Conservation (phyloP, 2,113 vertebrate genomes). For the Hypomesus transpacificus region DNA sequence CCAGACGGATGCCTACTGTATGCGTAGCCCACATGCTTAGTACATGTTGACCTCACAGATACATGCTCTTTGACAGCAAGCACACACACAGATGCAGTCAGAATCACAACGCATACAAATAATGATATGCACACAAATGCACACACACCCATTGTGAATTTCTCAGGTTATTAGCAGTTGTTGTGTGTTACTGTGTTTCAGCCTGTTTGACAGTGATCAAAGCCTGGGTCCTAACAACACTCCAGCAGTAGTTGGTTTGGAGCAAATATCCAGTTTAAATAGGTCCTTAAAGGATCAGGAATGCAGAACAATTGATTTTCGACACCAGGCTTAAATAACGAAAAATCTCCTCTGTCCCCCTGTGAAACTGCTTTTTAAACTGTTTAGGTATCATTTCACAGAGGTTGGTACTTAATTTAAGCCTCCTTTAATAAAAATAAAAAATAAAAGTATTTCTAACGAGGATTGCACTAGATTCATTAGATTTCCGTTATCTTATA, state of each 20-base stretch:
- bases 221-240: slow-evolving; percentile 47
- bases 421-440: no score
- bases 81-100: background rate
- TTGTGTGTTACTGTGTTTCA: slow-evolving; percentile 47
- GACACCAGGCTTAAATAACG: slow-evolving; percentile 55
- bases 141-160: slow-evolving; percentile 12
- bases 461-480: no score
- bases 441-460: no score
- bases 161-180: slow-evolving; percentile 36
- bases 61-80: no score
- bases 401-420: background rate
- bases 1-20: no score
- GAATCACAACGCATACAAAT: background rate
- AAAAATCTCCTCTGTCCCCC: slow-evolving; percentile 28
- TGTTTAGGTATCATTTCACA: slow-evolving; percentile 41
- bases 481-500: no score
- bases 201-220: slow-evolving; percentile 53
- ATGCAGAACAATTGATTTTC: slow-evolving; percentile 64
- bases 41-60: no score
- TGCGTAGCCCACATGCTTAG: no score
- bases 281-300: slow-evolving; percentile 62
- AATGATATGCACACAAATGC: background rate
- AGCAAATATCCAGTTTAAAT: slow-evolving; percentile 56
- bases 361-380: slow-evolving; percentile 30
- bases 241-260: slow-evolving; percentile 34